Evolutionary conservation across 1,140 invertebrate species (phyloP).

Genomic region (Acromyrmex charruanus): DNA sequence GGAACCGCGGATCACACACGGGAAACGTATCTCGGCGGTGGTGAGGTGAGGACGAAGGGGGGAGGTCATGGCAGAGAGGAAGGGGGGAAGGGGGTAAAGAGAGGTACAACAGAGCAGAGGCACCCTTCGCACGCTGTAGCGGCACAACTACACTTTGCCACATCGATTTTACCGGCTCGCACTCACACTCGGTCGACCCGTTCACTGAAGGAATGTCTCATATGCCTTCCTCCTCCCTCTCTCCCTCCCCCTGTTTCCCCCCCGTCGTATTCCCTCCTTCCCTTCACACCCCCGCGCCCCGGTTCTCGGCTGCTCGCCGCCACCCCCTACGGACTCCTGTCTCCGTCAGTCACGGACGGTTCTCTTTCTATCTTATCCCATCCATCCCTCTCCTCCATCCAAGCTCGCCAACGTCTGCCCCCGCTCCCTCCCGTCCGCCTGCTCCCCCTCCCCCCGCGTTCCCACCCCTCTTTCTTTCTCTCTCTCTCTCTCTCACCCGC

Average conservation of each 20-base stretch:
- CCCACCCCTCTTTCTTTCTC: neutral
- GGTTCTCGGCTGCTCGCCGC: conserved; percentile 22
- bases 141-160: conserved; percentile 82
- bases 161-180: conserved; percentile 84
- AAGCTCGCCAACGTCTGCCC: conserved; percentile 66
- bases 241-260: conserved; percentile 29
- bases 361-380: conserved; percentile 72
- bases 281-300: conserved; percentile 23
- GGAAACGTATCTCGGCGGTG: conserved; percentile 52
- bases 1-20: conserved; percentile 69
- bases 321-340: conserved; percentile 67
- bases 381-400: conserved; percentile 70
- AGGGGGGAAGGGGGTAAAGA: neutral
- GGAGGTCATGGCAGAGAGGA: neutral
- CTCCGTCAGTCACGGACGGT: conserved; percentile 61
- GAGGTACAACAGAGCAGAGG: conserved; percentile 62
- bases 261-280: conserved; percentile 36
- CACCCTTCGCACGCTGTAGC: conserved; percentile 75
- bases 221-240: conserved; percentile 69
- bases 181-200: conserved; percentile 77
- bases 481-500: conserved; percentile 35
- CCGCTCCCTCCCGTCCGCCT: conserved; percentile 29
- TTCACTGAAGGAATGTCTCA: conserved; percentile 82
- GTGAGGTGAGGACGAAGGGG: neutral
- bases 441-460: neutral